phyloP scores from a whole-genome alignment of 2,888 invertebrate species.

The Gnatocerus cornutus region DNA sequence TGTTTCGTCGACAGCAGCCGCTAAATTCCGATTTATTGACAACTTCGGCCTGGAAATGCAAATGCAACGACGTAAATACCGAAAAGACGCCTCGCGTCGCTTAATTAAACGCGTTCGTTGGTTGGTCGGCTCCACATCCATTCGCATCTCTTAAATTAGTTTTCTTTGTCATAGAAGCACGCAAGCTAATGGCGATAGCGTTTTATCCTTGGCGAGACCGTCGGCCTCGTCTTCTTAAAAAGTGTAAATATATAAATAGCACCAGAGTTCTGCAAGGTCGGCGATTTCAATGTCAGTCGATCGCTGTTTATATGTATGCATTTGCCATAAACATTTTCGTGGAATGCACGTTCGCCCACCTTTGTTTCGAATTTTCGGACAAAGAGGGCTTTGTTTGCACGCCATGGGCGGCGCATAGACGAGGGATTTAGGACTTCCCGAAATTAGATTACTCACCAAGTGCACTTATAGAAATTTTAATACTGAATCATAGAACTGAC shows the following conservation, averaged over 20 bases:
- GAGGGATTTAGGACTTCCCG: background rate
- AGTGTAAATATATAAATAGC: conserved; percentile 57
- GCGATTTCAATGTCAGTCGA: conserved; percentile 56
- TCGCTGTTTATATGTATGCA: conserved; percentile 50
- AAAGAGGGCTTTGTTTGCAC: conserved; percentile 24
- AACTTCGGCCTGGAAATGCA: conserved; percentile 7
- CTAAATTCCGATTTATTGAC: conserved; percentile 21
- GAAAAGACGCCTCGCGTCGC: conserved; percentile 2
- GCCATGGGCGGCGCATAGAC: conserved; percentile 25
- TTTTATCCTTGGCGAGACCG: conserved; percentile 55
- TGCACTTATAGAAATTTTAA: conserved; percentile 31
- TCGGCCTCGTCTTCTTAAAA: conserved; percentile 56
- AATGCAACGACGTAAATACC: conserved; percentile 15
- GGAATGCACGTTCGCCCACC: conserved; percentile 45
- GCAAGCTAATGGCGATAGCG: conserved; percentile 47
- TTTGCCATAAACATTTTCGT: conserved; percentile 50
- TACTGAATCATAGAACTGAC: conserved; percentile 39
- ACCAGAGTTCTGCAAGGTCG: conserved; percentile 55
- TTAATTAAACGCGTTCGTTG: conserved; percentile 31
- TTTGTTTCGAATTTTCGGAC: conserved; percentile 43
- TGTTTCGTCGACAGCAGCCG: conserved; percentile 10
- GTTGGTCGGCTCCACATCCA: conserved; percentile 29
- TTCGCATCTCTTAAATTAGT: conserved; percentile 44
- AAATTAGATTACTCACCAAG: conserved; percentile 23
- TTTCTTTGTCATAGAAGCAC: conserved; percentile 48